Conservation (phyloP, 2,797 vertebrate genomes). For the Kryptolebias ocellatus region DNA sequence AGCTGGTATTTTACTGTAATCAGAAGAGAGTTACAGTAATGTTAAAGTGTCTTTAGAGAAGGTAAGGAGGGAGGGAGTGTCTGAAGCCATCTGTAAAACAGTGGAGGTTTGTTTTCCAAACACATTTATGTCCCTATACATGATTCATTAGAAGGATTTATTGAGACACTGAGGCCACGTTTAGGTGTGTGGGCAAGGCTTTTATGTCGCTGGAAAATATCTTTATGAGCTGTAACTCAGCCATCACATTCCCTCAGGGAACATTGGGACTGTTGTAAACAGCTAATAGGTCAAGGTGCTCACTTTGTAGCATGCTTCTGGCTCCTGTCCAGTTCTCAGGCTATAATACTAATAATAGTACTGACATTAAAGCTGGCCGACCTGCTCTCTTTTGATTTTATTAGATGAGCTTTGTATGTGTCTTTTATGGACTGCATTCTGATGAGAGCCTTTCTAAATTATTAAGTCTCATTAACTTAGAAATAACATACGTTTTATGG, state of each 20-base stretch:
- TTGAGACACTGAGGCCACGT: slow-evolving; percentile 11
- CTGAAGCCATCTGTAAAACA: too few species aligned
- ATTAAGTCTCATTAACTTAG: not conserved
- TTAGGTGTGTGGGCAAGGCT: slow-evolving; percentile 1
- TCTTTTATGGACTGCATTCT: not conserved
- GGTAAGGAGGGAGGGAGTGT: too few species aligned
- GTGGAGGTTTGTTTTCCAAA: not conserved
- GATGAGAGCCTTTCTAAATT: not conserved
- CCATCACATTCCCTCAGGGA: slow-evolving; percentile 8
- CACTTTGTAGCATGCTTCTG: slow-evolving; percentile 26
- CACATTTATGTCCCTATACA: not conserved
- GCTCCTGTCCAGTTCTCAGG: slow-evolving; percentile 24
- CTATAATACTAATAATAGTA: slow-evolving; percentile 8
- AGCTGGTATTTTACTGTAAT: too few species aligned
- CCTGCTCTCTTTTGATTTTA: slow-evolving; percentile 34
- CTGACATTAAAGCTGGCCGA: slow-evolving; percentile 40
- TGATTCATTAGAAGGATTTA: not conserved
- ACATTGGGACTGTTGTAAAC: slow-evolving; percentile 31
- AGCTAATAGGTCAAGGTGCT: slow-evolving; percentile 27
- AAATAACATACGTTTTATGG: not conserved
- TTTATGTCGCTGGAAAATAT: slow-evolving; percentile 22
- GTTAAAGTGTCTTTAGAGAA: not conserved
- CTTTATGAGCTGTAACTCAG: slow-evolving; percentile 40
- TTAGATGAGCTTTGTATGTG: slow-evolving; percentile 7
- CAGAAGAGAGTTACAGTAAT: too few species aligned